These are phyloP conservation scores for Drosophila conformis DNA, from an alignment of 2,888 invertebrate species.

Conservation along the genomic window DNA sequence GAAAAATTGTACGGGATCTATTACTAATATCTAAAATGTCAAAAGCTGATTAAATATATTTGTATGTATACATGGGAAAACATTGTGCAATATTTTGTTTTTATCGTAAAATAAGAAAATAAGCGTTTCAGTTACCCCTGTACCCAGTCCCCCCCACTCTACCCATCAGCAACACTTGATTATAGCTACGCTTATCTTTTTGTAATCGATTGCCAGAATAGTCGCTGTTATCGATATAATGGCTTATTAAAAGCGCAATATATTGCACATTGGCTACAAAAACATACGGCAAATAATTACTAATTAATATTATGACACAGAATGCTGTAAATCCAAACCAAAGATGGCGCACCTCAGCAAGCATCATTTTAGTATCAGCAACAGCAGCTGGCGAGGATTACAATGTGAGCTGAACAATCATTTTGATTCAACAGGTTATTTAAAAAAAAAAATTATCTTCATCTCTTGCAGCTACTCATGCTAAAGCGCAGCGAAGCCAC, in stretches of 20 bases:
- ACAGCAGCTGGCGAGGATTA: constrained; percentile 46
- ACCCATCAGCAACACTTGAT: neutral
- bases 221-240: constrained; percentile 38
- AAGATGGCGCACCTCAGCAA: constrained; percentile 88
- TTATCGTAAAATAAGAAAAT: constrained; percentile 12
- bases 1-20: constrained; percentile 8
- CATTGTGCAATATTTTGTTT: constrained; percentile 18
- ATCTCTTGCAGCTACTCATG: constrained; percentile 75
- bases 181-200: constrained; percentile 18
- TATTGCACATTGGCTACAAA: constrained; percentile 11
- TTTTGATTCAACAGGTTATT: neutral
- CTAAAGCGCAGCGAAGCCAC: constrained; percentile 89
- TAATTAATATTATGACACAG: neutral
- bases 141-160: neutral
- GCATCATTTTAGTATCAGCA: constrained; percentile 87
- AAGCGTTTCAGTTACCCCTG: constrained; percentile 5
- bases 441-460: neutral
- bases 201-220: constrained; percentile 21
- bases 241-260: neutral
- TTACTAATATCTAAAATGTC: constrained; percentile 24
- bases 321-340: neutral
- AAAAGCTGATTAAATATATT: constrained; percentile 36
- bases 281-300: neutral
- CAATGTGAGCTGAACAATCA: constrained; percentile 48
- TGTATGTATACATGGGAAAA: constrained; percentile 16